Evolutionary conservation across 1,140 invertebrate genomes (phyloP), one percentile per base, ranked within the genome.

Genomic region (Wiebesia pumilae): DNA sequence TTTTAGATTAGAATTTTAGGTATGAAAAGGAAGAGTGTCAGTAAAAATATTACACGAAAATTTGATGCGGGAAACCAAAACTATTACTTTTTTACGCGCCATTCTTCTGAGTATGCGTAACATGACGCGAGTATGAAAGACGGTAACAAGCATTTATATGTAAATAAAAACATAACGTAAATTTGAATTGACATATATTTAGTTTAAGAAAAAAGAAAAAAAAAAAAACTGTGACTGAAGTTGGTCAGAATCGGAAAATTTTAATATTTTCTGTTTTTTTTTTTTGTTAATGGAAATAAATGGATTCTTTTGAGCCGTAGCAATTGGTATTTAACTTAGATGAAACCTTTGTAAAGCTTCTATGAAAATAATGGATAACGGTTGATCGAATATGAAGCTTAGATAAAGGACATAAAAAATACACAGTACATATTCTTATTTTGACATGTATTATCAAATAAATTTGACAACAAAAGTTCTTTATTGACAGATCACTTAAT

Each of bases 371-470:
- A 33, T 35, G 30, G n/a, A 12, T 33, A 33, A 16, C 10, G 19
- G 1, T 69, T 14, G 7, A n/a, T 65, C 3, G 30, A 38, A 75
- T 7, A 75, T 43, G 24, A 75, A 75, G 24, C 21, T 43, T 24
- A 30, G 43, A 30, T 27, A 14, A 7, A 51, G 43, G 43, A 16
- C n/a, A 47, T 35, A 81, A 54, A 62, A n/a, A 67, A 67, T n/a
- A 43, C 62, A 30, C 33, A 43, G 0, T 21, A 54, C 9, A 38
- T 71, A 77, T 58, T 77, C 30, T 77, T 83, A 75, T 75, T 83
- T 83, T 54, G 40, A 82, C 80, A 86, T 86, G 73, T 86, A 86
- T 86, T 86, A 86, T 86, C 80, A 86, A 86, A 86, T 83, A 83
- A 86, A 40, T 78, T 82, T 38, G 67, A 86, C 80, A 86, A 86